Evolutionary conservation across 2,113 vertebrate genomes (phyloP).

Genomic region (Perognathus longimembris): DNA sequence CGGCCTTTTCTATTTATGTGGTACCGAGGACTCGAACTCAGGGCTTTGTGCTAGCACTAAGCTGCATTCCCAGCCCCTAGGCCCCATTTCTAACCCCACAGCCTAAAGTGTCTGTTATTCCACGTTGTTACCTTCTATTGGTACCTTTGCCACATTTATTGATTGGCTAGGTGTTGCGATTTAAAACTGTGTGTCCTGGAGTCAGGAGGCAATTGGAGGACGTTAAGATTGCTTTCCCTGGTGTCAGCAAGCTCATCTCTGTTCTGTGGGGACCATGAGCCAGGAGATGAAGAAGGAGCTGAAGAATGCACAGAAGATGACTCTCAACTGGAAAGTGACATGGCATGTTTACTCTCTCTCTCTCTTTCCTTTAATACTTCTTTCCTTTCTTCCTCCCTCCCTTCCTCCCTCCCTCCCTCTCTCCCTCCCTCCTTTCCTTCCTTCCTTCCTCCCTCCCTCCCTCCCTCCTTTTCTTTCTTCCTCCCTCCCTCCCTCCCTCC

Average conservation of each 20-base stretch:
- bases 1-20: no score
- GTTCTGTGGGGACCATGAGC: neutral
- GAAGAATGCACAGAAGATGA: neutral
- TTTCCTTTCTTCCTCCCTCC: no score
- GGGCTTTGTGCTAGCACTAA: no score
- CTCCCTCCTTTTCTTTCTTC: no score
- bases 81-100: neutral
- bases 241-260: neutral
- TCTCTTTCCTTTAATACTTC: no score
- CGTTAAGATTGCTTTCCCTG: neutral
- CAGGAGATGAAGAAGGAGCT: neutral
- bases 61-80: no score
- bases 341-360: neutral
- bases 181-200: neutral
- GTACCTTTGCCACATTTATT: neutral
- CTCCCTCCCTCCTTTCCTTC: no score
- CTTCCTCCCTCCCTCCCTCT: no score
- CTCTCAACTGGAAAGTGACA: neutral
- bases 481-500: no score
- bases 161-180: neutral
- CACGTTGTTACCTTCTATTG: neutral
- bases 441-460: no score
- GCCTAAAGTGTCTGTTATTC: neutral
- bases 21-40: no score
- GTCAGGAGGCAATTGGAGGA: neutral